Conservation (phyloP, 53 echinoderm and acorn worm genomes). For the Antedon mediterranea region DNA sequence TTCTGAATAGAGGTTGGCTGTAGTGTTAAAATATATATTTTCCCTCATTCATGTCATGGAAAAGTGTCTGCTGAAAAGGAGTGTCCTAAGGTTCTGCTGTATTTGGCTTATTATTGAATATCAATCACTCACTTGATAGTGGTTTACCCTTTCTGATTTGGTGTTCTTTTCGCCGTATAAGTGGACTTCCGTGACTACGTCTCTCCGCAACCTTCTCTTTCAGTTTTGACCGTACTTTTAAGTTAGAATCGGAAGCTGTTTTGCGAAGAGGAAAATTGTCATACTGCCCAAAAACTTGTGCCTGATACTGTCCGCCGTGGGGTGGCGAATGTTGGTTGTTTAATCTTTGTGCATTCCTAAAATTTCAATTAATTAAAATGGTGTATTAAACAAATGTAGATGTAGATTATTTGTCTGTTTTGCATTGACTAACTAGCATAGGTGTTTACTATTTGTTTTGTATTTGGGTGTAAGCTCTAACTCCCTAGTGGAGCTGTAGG, state of each 20-base stretch:
- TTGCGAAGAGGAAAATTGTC: conserved; percentile 93
- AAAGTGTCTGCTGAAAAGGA: no score
- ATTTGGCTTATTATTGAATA: no score
- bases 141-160: conserved; percentile 79
- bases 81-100: no score
- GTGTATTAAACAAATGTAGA: no score
- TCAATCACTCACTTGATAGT: conserved; percentile 41
- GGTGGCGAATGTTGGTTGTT: conserved; percentile 92
- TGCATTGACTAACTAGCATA: no score
- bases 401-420: no score
- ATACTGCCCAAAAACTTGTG: conserved; percentile 73
- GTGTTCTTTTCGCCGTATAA: conserved; percentile 59
- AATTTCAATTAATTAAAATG: not conserved
- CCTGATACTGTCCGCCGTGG: conserved; percentile 68
- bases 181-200: conserved; percentile 90
- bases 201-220: conserved; percentile 97
- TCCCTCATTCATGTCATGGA: no score
- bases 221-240: conserved; percentile 86
- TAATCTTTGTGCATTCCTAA: conserved; percentile 55
- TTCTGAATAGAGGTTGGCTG: no score
- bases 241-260: conserved; percentile 95
- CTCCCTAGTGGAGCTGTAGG: no score
- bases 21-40: no score
- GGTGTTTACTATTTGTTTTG: no score
- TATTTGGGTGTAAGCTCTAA: no score